Percentiles rank a stretch among this genome's conserved stretches.
Conservation (phyloP, 2,888 invertebrate genomes). For the Lepidonotus clava region DNA sequence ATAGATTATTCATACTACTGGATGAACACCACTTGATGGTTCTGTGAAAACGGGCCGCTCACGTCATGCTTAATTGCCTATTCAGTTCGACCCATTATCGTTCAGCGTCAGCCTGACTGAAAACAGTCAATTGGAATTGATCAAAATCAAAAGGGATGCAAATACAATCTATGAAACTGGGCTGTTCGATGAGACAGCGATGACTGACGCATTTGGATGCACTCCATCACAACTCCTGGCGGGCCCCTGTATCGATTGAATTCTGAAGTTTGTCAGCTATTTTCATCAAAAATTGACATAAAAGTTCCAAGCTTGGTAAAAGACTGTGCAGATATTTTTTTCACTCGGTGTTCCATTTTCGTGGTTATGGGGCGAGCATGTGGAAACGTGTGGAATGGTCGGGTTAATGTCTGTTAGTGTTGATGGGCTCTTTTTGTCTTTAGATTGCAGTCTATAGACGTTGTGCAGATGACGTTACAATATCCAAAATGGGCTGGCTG, state of each 20-base stretch:
- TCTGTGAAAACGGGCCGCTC: neutral
- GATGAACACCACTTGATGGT: neutral
- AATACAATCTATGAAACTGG: neutral
- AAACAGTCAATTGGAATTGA: constrained; percentile 1
- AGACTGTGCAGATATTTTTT: no score
- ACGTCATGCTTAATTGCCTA: constrained; percentile 11
- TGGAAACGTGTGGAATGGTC: no score
- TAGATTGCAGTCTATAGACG: no score
- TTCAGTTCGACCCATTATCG: neutral
- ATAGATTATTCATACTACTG: constrained; percentile 9
- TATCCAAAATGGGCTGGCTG: no score
- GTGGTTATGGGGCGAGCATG: no score
- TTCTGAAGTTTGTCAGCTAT: neutral
- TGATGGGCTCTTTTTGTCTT: no score
- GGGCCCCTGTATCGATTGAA: neutral
- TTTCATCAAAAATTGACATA: neutral
- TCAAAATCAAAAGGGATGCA: constrained; percentile 24
- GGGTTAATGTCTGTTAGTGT: no score
- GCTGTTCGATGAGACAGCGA: neutral
- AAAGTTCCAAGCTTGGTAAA: no score
- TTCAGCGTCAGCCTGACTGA: neutral
- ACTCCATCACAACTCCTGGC: neutral
- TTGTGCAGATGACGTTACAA: no score
- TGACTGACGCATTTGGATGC: neutral
- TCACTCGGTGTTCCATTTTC: no score